These are phyloP conservation scores for Himalopsyche anomala DNA, from an alignment of 2,888 invertebrate species.

Conservation along the genomic window DNA sequence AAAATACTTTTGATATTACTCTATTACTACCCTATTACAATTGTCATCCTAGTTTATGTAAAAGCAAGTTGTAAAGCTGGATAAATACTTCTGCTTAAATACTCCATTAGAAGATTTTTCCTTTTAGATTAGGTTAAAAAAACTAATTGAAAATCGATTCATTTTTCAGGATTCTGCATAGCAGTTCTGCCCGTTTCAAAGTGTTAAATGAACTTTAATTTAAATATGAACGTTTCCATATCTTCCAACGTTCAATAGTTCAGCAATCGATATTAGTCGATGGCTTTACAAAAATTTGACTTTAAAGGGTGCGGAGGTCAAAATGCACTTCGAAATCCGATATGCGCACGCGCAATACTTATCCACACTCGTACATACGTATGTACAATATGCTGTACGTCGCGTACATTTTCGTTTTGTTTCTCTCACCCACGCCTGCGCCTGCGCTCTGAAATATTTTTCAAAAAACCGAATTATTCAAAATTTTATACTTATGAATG, in stretches of 20 bases:
- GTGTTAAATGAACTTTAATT: neutral
- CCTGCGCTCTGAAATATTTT: constrained; percentile 29
- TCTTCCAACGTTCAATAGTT: neutral
- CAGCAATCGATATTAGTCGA: constrained; percentile 34
- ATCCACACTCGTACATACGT: neutral
- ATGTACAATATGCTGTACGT: neutral
- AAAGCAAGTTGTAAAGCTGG: no score
- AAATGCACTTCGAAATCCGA: constrained; percentile 38
- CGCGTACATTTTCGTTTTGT: constrained; percentile 35
- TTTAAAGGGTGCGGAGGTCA: constrained; percentile 41
- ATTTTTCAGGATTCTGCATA: no score
- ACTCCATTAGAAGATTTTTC: no score
- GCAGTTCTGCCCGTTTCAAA: no score
- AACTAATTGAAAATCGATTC: no score
- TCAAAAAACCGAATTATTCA: neutral
- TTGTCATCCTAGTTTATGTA: no score
- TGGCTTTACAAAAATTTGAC: constrained; percentile 35
- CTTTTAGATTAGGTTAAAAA: no score
- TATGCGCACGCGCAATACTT: constrained; percentile 30
- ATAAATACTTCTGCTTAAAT: no score
- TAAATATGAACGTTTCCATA: neutral
- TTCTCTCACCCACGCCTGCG: constrained; percentile 36
- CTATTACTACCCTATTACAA: no score
- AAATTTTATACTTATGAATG: neutral
- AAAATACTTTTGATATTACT: no score